Conservation (phyloP, 2,797 vertebrate species). For the Myiotriccus ornatus region DNA sequence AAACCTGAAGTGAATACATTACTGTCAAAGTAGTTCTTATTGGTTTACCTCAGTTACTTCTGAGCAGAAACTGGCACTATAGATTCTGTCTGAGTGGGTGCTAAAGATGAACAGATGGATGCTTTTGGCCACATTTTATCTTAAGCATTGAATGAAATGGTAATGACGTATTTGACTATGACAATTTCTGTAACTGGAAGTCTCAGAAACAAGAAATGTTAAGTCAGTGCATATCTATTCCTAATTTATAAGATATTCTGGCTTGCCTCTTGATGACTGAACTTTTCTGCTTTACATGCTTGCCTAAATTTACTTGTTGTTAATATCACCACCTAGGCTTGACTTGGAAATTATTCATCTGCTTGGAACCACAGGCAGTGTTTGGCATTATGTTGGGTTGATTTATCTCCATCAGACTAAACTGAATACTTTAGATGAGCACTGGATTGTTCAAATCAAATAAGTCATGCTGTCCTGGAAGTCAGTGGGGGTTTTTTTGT, state of each 20-base stretch:
- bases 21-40: slow-evolving; percentile 36
- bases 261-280: neutral
- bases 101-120: slow-evolving; percentile 59
- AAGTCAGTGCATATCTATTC: neutral
- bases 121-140: slow-evolving; percentile 21
- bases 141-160: neutral
- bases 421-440: neutral
- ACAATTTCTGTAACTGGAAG: neutral
- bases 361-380: neutral
- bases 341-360: neutral
- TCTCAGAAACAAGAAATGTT: neutral
- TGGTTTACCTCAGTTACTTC: slow-evolving; percentile 7
- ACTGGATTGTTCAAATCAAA: neutral
- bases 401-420: slow-evolving; percentile 4
- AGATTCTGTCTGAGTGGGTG: slow-evolving; percentile 21
- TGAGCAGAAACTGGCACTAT: slow-evolving; percentile 19
- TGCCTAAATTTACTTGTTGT: neutral
- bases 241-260: neutral
- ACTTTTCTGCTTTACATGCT: neutral
- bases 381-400: neutral
- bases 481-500: accelerated
- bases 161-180: neutral
- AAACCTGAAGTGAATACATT: slow-evolving; percentile 26
- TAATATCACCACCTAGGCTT: neutral
- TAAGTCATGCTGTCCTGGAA: neutral